A percentile compares a stretch with the other conserved stretches of the same genome.
Conservation (phyloP, 2,113 vertebrate species). For the Passerina amoena region DNA sequence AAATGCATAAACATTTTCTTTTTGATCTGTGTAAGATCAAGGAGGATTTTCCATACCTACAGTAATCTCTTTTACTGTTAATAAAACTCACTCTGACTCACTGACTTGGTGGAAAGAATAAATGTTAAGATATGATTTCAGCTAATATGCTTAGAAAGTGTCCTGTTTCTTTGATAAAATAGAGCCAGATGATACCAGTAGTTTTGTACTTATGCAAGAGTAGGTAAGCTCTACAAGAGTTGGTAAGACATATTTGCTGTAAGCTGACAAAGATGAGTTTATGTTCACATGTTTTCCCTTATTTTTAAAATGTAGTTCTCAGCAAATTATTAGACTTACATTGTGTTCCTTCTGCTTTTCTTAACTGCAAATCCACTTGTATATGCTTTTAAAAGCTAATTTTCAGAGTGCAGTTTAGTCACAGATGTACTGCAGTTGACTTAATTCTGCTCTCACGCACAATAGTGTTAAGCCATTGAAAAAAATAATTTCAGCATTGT, state of each 20-base stretch:
- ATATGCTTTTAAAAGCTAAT: neutral
- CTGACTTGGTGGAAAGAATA: neutral
- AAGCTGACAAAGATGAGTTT: neutral
- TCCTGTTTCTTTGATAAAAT: neutral
- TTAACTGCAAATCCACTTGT: neutral
- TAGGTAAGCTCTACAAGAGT: neutral
- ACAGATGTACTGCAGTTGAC: neutral
- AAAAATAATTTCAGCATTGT: neutral
- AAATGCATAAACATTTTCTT: neutral
- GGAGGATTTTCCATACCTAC: neutral
- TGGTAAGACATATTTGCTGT: neutral
- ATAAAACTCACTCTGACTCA: neutral
- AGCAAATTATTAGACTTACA: neutral
- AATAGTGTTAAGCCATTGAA: neutral
- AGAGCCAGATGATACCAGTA: neutral
- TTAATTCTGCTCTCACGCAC: neutral
- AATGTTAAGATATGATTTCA: neutral
- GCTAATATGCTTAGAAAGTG: neutral
- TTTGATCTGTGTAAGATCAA: slow-evolving; percentile 23
- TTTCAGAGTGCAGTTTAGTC: neutral
- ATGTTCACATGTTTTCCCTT: neutral
- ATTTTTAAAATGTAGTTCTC: neutral
- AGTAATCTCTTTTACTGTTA: neutral
- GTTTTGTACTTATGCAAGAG: neutral
- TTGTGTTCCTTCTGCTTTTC: neutral